Conservation (phyloP, 1,140 invertebrate species). For the Babylonia areolata region DNA sequence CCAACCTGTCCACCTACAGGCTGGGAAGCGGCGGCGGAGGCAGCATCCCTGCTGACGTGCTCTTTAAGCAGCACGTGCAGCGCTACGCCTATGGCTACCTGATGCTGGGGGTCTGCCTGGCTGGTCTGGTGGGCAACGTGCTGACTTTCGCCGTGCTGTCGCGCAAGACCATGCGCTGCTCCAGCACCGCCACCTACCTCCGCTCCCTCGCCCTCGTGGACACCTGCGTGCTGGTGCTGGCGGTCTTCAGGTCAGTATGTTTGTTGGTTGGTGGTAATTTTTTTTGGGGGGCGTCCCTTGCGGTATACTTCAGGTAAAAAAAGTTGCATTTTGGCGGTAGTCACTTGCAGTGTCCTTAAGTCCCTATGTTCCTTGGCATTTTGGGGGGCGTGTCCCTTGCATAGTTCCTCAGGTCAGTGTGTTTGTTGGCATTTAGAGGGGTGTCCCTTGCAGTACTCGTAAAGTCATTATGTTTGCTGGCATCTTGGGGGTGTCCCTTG, state of each 20-base stretch:
- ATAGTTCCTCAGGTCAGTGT: no score
- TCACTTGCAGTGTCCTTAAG: no score
- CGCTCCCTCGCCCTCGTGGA: slow-evolving; percentile 49
- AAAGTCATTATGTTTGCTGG: no score
- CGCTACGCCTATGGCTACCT: slow-evolving; percentile 53
- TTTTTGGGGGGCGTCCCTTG: no score
- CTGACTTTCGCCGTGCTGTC: slow-evolving; percentile 50
- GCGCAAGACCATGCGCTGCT: slow-evolving; percentile 45
- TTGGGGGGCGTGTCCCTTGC: no score
- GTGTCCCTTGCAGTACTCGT: no score
- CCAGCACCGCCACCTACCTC: slow-evolving; percentile 50
- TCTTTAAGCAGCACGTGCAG: slow-evolving; percentile 45
- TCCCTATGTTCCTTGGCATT: no score
- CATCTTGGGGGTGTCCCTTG: no score
- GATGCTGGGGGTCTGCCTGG: slow-evolving; percentile 44
- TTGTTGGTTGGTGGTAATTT: no score
- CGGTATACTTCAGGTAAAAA: no score
- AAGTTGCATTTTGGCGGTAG: no score
- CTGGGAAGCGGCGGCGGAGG: not conserved
- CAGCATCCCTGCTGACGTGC: not conserved
- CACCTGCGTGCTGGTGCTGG: slow-evolving; percentile 50
- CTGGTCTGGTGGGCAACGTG: slow-evolving; percentile 52
- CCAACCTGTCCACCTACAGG: not conserved
- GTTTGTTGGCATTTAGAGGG: no score
- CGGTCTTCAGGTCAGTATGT: slow-evolving; percentile 43